Conservation (phyloP, 2,888 invertebrate genomes). For the Crossocerus cetratus region DNA sequence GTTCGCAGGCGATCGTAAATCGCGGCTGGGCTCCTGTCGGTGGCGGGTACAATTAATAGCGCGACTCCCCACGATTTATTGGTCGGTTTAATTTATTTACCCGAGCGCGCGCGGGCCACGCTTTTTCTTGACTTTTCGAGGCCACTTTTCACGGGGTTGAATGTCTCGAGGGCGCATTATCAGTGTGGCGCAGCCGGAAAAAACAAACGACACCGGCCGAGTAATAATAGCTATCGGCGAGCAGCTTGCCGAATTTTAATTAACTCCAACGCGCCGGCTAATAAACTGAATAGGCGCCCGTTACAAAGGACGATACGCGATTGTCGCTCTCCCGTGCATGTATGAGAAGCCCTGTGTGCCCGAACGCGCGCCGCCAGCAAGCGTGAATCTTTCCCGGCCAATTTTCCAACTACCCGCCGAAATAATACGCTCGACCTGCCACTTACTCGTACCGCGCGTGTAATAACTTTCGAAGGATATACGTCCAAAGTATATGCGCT, state of each 20-base stretch:
- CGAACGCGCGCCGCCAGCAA: constrained; percentile 4
- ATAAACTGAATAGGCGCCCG: background rate
- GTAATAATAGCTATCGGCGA: background rate
- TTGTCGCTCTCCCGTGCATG: constrained; percentile 5
- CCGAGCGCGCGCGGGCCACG: constrained; percentile 25
- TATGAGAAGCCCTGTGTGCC: background rate
- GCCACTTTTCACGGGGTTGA: no score
- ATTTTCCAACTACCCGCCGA: constrained; percentile 7
- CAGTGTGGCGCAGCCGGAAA: background rate
- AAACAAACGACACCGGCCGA: no score
- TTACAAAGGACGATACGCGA: constrained; percentile 15
- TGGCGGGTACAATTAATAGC: constrained; percentile 46
- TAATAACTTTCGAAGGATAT: no score
- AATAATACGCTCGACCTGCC: background rate
- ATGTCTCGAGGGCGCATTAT: no score
- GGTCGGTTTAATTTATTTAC: constrained; percentile 48
- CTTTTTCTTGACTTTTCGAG: constrained; percentile 12
- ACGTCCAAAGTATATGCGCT: no score
- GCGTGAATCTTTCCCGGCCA: constrained; percentile 14
- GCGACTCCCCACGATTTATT: constrained; percentile 42
- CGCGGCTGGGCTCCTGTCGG: constrained; percentile 18
- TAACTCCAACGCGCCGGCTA: constrained; percentile 1
- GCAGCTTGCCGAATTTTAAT: constrained; percentile 9
- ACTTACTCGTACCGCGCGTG: no score
- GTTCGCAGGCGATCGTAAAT: constrained; percentile 42